Base-by-base conservation (phyloP, 2,113 vertebrate genomes). In the Seriola quinqueradiata region DNA sequence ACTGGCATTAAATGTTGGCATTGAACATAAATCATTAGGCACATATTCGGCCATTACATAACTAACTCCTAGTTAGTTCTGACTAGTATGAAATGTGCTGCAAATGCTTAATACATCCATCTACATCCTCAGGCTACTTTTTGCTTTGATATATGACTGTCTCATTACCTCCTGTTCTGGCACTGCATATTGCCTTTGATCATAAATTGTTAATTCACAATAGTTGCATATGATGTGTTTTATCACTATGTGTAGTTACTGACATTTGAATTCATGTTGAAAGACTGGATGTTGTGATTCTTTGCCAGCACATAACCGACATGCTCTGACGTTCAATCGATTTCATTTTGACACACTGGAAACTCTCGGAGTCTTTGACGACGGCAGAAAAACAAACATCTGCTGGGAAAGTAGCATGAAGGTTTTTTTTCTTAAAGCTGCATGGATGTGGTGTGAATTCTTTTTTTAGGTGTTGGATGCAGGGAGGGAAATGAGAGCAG, bases 141-240 rank as follows among this genome's bases (percentile, higher is more conserved):
- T 72, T 77, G 17, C 34, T 63, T 57, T 66, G 34, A 78, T 46
- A 84, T 52, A 25, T 16, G 42, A 46, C 28, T 34, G 59, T 50
- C 55, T 12, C 46, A 70, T 81, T 58, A 63, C 25, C 16, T 54
- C 48, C 36, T 60, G 23, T 23, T n/a, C 14, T 28, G 28, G n/a
- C n/a, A 19, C 44, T 65, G 48, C 72, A 65, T 6, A n/a, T 52
- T 23, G 23, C 28, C 67, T 77, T 79, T 77, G 63, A 73, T 72
- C 63, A 65, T 64, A 44, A 83, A 68, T 60, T 76, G 19, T 48
- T 72, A 72, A 83, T 69, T 72, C 19, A 72, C 42, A 81, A 36
- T 68, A 42, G 52, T 14, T 59, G 12, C 60, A 42, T 66, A 40
- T 34, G 42, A 75, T 66, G 40, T 57, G 5, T 46, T 69, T 68